A percentile compares a stretch with the other conserved stretches of the same genome.
These are phyloP conservation scores for Spea multiplicata DNA, from an alignment of 2,113 vertebrate species.

Conservation along the genomic window DNA sequence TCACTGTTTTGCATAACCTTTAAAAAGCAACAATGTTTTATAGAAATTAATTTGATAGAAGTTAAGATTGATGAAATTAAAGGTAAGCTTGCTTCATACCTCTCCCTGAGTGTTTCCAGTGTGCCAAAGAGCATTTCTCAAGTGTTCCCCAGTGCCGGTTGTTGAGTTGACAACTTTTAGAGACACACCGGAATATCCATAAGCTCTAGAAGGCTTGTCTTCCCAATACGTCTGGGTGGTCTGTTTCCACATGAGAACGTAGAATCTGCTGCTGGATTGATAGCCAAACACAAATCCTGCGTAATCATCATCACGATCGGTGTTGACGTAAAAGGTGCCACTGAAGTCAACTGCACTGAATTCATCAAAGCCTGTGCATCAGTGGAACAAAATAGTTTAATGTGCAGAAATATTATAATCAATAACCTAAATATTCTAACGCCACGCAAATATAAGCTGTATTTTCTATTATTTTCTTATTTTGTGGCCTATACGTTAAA, in stretches of 20 bases:
- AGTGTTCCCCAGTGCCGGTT: constrained; percentile 87
- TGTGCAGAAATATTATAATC: too few relatives aligned
- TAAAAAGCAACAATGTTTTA: too few relatives aligned
- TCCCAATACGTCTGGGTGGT: constrained; percentile 99
- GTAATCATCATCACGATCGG: constrained; percentile 94
- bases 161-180: constrained; percentile 97
- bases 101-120: constrained; percentile 92
- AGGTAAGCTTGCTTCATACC: constrained; percentile 64
- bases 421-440: too few relatives aligned
- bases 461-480: too few relatives aligned
- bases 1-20: too few relatives aligned
- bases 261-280: constrained; percentile 94
- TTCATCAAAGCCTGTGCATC: constrained; percentile 83
- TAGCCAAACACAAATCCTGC: constrained; percentile 96
- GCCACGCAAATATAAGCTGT: too few relatives aligned
- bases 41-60: background rate
- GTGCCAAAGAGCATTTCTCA: constrained; percentile 97
- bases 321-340: constrained; percentile 96
- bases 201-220: constrained; percentile 89
- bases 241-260: constrained; percentile 98
- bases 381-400: background rate
- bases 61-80: background rate
- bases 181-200: constrained; percentile 93
- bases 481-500: too few relatives aligned
- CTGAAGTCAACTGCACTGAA: constrained; percentile 96